Evolutionary conservation across 1,140 invertebrate genomes (phyloP), one percentile per base, ranked within the genome.

Genomic region (Coelopa frigida): DNA sequence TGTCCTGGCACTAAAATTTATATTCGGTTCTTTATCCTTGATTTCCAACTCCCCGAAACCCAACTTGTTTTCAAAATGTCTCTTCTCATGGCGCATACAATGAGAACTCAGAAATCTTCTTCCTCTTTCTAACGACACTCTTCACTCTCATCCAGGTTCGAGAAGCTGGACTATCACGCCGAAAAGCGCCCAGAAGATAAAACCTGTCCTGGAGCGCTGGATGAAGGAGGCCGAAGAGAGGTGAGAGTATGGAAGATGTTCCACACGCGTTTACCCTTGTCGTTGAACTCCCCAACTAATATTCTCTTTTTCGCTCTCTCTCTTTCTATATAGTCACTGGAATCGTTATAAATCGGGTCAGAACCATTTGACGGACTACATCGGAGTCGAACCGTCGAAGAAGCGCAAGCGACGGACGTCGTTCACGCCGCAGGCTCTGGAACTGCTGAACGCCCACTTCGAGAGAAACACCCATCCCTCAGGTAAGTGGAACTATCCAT

Each of bases 81-180:
- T n/a, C n/a, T n/a, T n/a, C n/a, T 10, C 27, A 29, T 29, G 27
- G 8, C 8, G 27, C 8, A 29, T 10, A 29, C 8, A 29, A 29
- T 29, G 27, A 29, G 27, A 29, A 29, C 8, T 29, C 8, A 10
- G n/a, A 29, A 29, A 29, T n/a, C n/a, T n/a, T n/a, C 31, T 33
- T 3, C n/a, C 31, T 45, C 17, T 24, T 38, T 45, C 8, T 46
- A 23, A 22, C 20, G 5, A 22, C 6, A 21, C 4, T 32, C 18
- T 39, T 18, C 14, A 42, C 18, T 38, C 32, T 37, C 4, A 21
- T 18, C 29, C 29, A 97, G 94, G 85, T 98, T 98, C 82, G 94
- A 98, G 78, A 98, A 98, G 79, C 79, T 98, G 73, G 94, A 98
- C n/a, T 78, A 98, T 98, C 62, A 98, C 94, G 66, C 94, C 94